phyloP scores from a whole-genome alignment of 64 coral and sea anemone genomes.

The Cladopsammia gracilis region DNA sequence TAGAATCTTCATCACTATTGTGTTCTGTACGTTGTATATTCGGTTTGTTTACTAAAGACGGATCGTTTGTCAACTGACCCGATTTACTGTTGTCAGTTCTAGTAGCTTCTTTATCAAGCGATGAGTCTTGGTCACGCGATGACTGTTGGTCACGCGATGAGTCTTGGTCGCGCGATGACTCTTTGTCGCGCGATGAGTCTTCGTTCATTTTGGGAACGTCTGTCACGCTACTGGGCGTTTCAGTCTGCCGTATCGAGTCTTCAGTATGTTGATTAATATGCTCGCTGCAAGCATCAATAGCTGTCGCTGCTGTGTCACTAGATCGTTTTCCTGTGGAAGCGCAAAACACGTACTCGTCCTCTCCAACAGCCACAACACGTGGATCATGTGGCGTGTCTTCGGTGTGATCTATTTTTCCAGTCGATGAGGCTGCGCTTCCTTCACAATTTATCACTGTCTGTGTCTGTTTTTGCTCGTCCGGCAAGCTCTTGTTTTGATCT shows the following conservation, averaged over 20 bases:
- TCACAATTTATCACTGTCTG: neutral
- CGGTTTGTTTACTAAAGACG: neutral
- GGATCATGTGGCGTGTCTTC: neutral
- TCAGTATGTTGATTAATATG: neutral
- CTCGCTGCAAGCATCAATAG: neutral
- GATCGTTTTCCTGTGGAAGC: constrained; percentile 1
- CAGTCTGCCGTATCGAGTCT: neutral
- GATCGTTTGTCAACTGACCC: neutral
- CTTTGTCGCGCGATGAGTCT: neutral
- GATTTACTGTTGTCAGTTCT: neutral
- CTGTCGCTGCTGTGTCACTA: neutral
- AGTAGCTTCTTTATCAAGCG: neutral
- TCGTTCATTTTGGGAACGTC: neutral
- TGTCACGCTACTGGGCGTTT: neutral
- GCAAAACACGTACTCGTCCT: constrained; percentile 72
- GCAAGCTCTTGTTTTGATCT: neutral
- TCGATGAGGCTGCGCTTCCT: neutral
- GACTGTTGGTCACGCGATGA: neutral
- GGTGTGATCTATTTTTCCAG: neutral
- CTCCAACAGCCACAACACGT: constrained; percentile 39
- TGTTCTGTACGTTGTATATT: neutral
- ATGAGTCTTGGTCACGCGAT: too few relatives aligned
- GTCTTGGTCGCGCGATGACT: neutral
- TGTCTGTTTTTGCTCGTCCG: neutral
- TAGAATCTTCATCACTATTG: neutral